phyloP scores from a whole-genome alignment of 2,888 invertebrate genomes.

The Schrankia costaestrigalis region DNA sequence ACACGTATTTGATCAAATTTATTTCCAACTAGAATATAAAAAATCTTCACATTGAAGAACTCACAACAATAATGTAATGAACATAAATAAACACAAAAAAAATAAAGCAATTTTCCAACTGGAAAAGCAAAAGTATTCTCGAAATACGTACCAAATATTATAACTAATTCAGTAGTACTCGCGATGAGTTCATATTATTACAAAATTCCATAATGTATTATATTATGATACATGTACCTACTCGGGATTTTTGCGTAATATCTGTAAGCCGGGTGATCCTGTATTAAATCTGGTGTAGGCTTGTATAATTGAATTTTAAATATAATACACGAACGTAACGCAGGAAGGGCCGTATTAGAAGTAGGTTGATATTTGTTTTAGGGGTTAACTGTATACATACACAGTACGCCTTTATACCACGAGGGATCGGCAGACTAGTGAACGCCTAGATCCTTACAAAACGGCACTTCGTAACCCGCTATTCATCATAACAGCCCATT shows the following conservation, averaged over 20 bases:
- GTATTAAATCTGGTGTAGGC: slow-evolving; percentile 7
- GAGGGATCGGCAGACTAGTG: too few relatives aligned
- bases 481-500: too few relatives aligned
- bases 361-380: too few relatives aligned
- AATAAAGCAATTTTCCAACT: not conserved
- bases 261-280: slow-evolving; percentile 8
- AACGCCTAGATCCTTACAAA: too few relatives aligned
- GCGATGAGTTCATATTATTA: slow-evolving; percentile 10
- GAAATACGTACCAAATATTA: slow-evolving; percentile 1
- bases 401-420: too few relatives aligned
- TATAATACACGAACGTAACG: too few relatives aligned
- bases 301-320: slow-evolving; percentile 16
- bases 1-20: too few relatives aligned
- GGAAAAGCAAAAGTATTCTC: not conserved
- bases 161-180: slow-evolving; percentile 10
- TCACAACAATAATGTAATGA: not conserved
- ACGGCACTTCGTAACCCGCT: too few relatives aligned
- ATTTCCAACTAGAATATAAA: too few relatives aligned
- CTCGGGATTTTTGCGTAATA: slow-evolving; percentile 7
- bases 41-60: too few relatives aligned
- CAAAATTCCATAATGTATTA: slow-evolving; percentile 9
- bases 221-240: slow-evolving; percentile 7
- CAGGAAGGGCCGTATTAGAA: too few relatives aligned
- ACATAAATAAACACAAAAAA: not conserved
- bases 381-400: too few relatives aligned